These are phyloP conservation scores for Eptesicus fuscus DNA, from an alignment of 2,113 vertebrate genomes.

Conservation along the genomic window DNA sequence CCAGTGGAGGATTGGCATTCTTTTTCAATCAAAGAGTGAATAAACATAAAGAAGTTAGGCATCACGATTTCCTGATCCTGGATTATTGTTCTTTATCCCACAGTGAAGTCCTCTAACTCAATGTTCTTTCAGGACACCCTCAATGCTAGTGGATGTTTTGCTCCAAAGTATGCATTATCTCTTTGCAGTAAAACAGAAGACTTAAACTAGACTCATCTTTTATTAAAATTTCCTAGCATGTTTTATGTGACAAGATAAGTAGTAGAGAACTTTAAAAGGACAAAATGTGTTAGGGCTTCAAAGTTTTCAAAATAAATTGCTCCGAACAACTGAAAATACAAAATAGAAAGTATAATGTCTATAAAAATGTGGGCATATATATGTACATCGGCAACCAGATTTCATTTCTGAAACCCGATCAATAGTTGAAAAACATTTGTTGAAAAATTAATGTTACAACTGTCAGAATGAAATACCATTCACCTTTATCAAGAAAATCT, in stretches of 20 bases:
- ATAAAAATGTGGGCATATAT: neutral
- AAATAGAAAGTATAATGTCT: neutral
- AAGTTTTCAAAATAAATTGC: slow-evolving; percentile 20
- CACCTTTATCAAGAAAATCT: slow-evolving; percentile 55
- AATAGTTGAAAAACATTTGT: neutral
- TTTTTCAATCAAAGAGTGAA: neutral
- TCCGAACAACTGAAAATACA: slow-evolving; percentile 23
- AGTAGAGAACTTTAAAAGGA: slow-evolving; percentile 11
- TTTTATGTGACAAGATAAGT: slow-evolving; percentile 34
- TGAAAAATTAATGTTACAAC: slow-evolving; percentile 51
- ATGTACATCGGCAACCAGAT: neutral
- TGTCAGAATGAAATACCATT: slow-evolving; percentile 58
- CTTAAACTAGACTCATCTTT: slow-evolving; percentile 41
- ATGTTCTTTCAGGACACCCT: neutral
- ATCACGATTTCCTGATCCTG: neutral
- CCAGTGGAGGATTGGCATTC: neutral
- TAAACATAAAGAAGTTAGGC: neutral
- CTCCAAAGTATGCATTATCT: slow-evolving; percentile 1
- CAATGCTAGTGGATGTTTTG: neutral
- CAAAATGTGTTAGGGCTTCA: neutral
- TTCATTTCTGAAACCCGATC: slow-evolving; percentile 55
- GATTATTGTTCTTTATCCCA: neutral
- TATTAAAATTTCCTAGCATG: slow-evolving; percentile 15
- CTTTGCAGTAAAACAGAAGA: neutral
- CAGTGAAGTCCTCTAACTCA: neutral